Percentiles rank a stretch among this genome's conserved stretches.
Conservation (phyloP, 2,888 invertebrate species). For the Philereme vetulata region DNA sequence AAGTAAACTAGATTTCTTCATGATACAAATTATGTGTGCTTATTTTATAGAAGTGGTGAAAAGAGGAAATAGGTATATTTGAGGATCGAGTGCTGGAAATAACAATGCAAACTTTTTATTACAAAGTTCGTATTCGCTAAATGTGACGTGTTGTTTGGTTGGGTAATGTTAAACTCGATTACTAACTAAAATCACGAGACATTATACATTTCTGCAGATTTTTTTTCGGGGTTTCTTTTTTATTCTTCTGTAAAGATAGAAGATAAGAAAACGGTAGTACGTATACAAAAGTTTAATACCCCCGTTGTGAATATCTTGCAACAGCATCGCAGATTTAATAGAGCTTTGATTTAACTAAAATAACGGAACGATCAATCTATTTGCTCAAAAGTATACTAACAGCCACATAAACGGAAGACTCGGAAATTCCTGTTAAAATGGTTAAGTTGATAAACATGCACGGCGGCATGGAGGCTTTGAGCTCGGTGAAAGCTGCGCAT, state of each 20-base stretch:
- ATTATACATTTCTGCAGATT: no score
- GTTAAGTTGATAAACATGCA: slow-evolving; percentile 78
- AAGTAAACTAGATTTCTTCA: not conserved
- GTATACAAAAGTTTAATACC: no score
- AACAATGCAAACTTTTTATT: not conserved
- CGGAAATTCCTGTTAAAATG: slow-evolving; percentile 74
- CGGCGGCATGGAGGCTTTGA: slow-evolving; percentile 71
- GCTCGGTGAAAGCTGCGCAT: slow-evolving; percentile 73
- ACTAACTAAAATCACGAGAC: no score
- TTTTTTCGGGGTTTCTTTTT: no score
- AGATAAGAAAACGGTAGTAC: no score
- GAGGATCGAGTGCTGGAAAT: not conserved
- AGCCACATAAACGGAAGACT: slow-evolving; percentile 64
- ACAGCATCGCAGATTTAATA: not conserved
- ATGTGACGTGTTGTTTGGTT: not conserved
- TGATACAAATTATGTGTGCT: not conserved
- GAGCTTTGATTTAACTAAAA: slow-evolving; percentile 2
- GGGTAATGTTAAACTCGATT: not conserved
- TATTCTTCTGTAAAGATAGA: no score
- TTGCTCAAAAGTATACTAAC: slow-evolving; percentile 47
- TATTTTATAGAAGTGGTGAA: not conserved
- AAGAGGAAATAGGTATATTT: not conserved
- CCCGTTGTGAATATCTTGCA: no score
- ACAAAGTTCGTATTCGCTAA: not conserved
- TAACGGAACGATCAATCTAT: slow-evolving; percentile 16